Conservation (phyloP, 2,797 vertebrate genomes). For the Anguilla obscura region DNA sequence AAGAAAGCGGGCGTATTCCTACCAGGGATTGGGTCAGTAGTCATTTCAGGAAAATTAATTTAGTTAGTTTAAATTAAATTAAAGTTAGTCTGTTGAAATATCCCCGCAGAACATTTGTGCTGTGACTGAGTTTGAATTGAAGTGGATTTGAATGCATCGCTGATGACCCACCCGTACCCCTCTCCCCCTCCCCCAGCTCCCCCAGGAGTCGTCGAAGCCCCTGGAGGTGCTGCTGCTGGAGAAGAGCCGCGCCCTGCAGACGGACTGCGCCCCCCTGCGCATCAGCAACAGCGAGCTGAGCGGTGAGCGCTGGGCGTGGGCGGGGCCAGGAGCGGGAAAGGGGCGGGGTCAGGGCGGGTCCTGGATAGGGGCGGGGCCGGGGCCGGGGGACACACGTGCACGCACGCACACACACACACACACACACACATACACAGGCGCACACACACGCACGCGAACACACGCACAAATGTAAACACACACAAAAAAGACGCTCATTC, state of each 20-base stretch:
- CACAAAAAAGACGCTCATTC: background rate
- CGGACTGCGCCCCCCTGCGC: conserved; percentile 74
- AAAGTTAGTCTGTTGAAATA: no score
- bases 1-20: no score
- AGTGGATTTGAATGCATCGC: background rate
- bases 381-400: background rate
- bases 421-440: background rate
- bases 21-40: no score
- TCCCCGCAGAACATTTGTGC: background rate
- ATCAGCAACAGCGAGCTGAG: conserved; percentile 80
- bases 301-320: conserved; percentile 67
- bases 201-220: conserved; percentile 78
- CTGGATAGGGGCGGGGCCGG: background rate
- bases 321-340: background rate
- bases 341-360: background rate
- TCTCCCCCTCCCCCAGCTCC: conserved; percentile 27
- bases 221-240: conserved; percentile 82
- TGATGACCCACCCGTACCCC: background rate
- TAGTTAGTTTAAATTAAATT: no score
- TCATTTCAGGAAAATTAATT: no score
- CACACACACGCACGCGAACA: conserved; percentile 26
- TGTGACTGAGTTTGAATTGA: background rate
- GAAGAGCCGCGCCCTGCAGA: conserved; percentile 80
- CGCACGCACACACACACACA: background rate
- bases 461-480: background rate